Percentiles rank a stretch among this genome's conserved stretches.
Conservation (phyloP, 2,797 vertebrate species). For the Lagocephalus sceleratus region DNA sequence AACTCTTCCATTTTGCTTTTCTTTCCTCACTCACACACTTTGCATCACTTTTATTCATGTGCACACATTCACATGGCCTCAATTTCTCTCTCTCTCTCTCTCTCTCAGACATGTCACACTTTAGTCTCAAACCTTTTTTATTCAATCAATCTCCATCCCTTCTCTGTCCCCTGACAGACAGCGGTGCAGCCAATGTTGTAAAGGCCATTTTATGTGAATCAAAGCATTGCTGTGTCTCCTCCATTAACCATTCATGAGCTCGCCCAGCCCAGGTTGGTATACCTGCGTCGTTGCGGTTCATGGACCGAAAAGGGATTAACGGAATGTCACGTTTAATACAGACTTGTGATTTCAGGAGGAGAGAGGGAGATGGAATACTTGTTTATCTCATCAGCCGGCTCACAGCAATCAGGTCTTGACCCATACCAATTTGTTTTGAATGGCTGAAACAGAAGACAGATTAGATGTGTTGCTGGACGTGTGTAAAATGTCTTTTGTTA, state of each 20-base stretch:
- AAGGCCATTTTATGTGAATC: constrained; percentile 59
- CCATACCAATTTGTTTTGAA: constrained; percentile 47
- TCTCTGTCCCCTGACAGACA: constrained; percentile 39
- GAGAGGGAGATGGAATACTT: constrained; percentile 38
- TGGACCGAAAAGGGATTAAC: constrained; percentile 63
- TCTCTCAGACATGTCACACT: constrained; percentile 43
- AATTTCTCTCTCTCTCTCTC: constrained; percentile 41
- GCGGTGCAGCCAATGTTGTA: constrained; percentile 37
- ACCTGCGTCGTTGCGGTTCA: constrained; percentile 43
- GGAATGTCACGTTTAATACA: constrained; percentile 61
- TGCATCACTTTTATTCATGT: constrained; percentile 18
- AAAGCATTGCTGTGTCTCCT: constrained; percentile 43
- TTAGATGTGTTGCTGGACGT: constrained; percentile 31
- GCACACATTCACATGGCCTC: constrained; percentile 20
- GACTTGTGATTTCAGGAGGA: constrained; percentile 37
- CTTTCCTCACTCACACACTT: constrained; percentile 26
- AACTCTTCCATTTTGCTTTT: constrained; percentile 55
- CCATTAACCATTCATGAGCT: constrained; percentile 69
- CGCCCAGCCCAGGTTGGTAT: constrained; percentile 37
- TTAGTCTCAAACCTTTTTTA: constrained; percentile 52
- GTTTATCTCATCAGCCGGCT: constrained; percentile 63
- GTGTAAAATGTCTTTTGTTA: constrained; percentile 16
- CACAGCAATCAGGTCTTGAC: constrained; percentile 50
- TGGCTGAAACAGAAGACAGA: constrained; percentile 48
- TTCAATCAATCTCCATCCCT: constrained; percentile 46